Conservation (phyloP, 2,888 invertebrate species). For the Smittia sp. region DNA sequence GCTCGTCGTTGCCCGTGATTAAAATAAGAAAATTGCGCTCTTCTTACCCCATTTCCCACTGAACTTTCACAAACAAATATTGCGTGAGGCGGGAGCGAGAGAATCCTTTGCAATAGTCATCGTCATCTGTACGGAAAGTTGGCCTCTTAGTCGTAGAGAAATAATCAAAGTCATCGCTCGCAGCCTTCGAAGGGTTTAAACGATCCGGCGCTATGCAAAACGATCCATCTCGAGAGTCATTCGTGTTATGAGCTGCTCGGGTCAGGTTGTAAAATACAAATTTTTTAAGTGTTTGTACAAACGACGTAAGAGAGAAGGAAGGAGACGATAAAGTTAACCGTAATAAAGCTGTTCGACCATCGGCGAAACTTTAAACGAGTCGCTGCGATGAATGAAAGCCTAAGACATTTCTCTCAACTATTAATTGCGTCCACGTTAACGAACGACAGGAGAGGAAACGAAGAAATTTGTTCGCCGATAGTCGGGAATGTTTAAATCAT, state of each 20-base stretch:
- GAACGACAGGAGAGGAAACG: background rate
- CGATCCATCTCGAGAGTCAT: background rate
- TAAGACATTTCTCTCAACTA: background rate
- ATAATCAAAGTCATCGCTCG: too few species aligned
- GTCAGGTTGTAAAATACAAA: background rate
- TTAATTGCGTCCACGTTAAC: background rate
- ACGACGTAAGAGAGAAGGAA: background rate
- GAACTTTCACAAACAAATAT: constrained; percentile 18
- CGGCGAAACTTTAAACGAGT: background rate
- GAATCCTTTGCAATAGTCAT: background rate
- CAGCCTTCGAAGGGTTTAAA: too few species aligned
- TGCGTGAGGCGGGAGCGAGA: background rate
- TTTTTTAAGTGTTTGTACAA: background rate
- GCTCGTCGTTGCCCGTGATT: background rate
- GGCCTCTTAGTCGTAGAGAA: too few species aligned
- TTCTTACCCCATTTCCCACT: background rate
- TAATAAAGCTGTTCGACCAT: background rate
- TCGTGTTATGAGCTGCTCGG: background rate
- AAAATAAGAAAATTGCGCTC: constrained; percentile 23
- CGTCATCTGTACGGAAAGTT: too few species aligned
- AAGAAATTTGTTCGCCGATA: background rate
- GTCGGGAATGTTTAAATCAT: background rate
- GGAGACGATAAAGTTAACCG: background rate
- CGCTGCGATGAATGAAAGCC: background rate
- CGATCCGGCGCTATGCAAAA: background rate